Conservation (phyloP, 2,888 invertebrate genomes). For the Choreutis nemorana region DNA sequence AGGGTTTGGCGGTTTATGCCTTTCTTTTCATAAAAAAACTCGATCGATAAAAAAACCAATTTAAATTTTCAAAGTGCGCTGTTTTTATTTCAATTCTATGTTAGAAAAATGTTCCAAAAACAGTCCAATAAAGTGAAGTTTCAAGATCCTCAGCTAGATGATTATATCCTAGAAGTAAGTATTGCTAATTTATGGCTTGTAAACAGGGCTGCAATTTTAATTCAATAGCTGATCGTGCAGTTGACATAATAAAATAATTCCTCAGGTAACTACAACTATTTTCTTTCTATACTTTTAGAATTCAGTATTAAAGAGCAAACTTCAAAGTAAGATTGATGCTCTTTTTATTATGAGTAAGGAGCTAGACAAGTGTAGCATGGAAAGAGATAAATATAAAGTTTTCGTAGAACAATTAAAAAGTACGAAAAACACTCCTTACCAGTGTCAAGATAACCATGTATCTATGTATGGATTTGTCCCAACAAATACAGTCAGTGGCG, state of each 20-base stretch:
- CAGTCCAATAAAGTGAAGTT: conserved; percentile 41
- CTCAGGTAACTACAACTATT: too few relatives aligned
- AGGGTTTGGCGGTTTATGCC: too few relatives aligned
- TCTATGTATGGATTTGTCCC: conserved; percentile 35
- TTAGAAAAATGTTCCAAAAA: conserved; percentile 35
- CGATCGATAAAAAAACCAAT: too few relatives aligned
- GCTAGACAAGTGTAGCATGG: conserved; percentile 78
- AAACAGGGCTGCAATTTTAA: too few relatives aligned
- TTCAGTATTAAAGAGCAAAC: conserved; percentile 72
- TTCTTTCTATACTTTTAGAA: conserved; percentile 65
- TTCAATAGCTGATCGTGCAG: too few relatives aligned
- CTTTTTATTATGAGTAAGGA: conserved; percentile 80
- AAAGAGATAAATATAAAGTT: conserved; percentile 81
- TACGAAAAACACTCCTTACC: conserved; percentile 26
- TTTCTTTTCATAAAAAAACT: too few relatives aligned
- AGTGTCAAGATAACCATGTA: conserved; percentile 19
- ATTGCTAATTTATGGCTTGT: too few relatives aligned
- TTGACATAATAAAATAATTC: too few relatives aligned
- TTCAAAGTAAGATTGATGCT: conserved; percentile 85
- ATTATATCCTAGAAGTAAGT: conserved; percentile 51
- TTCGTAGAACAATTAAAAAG: conserved; percentile 80
- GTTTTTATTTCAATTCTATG: too few relatives aligned
- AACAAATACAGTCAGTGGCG: conserved; percentile 57
- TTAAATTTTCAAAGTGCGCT: too few relatives aligned
- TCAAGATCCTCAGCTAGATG: conserved; percentile 53